Base-by-base conservation (phyloP, 1,140 invertebrate genomes). In the Wiebesia pumilae region DNA sequence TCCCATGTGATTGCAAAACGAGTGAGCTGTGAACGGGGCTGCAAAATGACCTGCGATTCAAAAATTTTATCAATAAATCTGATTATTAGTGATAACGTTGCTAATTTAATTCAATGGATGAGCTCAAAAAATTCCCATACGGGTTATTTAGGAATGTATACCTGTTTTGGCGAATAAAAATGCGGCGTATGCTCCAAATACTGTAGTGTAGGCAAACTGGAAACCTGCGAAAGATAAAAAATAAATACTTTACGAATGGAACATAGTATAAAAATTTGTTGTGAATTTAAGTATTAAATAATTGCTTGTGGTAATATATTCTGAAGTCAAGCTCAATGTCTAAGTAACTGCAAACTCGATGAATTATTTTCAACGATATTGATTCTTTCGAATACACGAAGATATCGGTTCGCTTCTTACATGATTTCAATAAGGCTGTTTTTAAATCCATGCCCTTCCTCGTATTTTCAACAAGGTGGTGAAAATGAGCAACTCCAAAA, bases 1-100 rank as follows among this genome's bases (percentile, higher is more conserved):
- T 40, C 98, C 98, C 97, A 99, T 99, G 91, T 98, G 97, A 94
- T 99, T 99, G 92, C 98, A 99, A 92, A 99, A 98, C 4, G 97
- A 96, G 92, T 99, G 98, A 12, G 96, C 98, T 21, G 98, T 91
- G 88, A 99, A 96, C n/a, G 97, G 97, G 19, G 98, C 97, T 30
- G 96, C 94, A 90, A 99, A 95, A 92, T 99, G 98, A 84, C 98
- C 98, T 97, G 91, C 47, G 93, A 94, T 89, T 88, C 88, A 88
- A 89, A 35, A 75, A 67, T 51, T 79, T 73, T 0, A 77, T 62
- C 30, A 85, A 86, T 43, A 54, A 85, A 86, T 51, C 16, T 51
- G 43, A 30, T 78, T 27, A 43, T 14, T 43, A 12, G 14, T 51
- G 12, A 73, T 27, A 84, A 65, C 4, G 30, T 14, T 43, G 19